These are phyloP conservation scores for Poeciliopsis retropinna DNA, from an alignment of 2,113 vertebrate genomes.

Conservation along the genomic window DNA sequence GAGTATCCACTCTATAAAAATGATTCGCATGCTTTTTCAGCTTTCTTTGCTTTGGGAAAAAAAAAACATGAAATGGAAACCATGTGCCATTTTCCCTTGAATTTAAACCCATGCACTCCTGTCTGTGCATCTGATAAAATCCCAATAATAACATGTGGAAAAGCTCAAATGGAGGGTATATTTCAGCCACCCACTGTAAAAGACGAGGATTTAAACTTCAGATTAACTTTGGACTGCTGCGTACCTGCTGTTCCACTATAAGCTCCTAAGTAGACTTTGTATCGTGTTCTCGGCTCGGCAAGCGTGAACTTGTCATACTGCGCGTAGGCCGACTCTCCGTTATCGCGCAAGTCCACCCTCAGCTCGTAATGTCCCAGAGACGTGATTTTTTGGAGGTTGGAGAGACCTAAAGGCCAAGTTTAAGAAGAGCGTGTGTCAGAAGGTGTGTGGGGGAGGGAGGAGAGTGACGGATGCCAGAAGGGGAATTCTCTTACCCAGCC, in stretches of 20 bases:
- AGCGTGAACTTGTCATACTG: conserved; percentile 87
- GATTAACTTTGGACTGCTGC: neutral
- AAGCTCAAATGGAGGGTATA: too few species aligned
- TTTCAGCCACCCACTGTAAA: too few species aligned
- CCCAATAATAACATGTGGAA: too few species aligned
- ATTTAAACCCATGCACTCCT: too few species aligned
- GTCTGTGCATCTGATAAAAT: too few species aligned
- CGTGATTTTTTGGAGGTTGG: conserved; percentile 92
- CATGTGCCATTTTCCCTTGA: too few species aligned
- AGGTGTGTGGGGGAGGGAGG: neutral
- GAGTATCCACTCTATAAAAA: too few species aligned
- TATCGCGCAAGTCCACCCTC: conserved; percentile 89
- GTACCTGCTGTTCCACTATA: conserved; percentile 94
- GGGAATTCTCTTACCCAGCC: conserved; percentile 84
- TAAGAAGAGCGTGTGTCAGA: conserved; percentile 5
- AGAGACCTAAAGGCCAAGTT: conserved; percentile 81
- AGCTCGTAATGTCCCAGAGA: conserved; percentile 88
- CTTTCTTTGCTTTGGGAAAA: too few species aligned
- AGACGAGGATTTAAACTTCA: neutral
- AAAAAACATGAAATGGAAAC: too few species aligned
- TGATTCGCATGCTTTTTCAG: too few species aligned
- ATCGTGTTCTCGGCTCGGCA: conserved; percentile 85
- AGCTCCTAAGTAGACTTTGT: conserved; percentile 85
- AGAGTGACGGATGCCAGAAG: neutral
- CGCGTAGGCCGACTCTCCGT: conserved; percentile 82